A percentile compares a stretch with the other conserved stretches of the same genome.
Evolutionary conservation across 2,113 vertebrate species (phyloP).

Genomic region (Cavia porcellus): DNA sequence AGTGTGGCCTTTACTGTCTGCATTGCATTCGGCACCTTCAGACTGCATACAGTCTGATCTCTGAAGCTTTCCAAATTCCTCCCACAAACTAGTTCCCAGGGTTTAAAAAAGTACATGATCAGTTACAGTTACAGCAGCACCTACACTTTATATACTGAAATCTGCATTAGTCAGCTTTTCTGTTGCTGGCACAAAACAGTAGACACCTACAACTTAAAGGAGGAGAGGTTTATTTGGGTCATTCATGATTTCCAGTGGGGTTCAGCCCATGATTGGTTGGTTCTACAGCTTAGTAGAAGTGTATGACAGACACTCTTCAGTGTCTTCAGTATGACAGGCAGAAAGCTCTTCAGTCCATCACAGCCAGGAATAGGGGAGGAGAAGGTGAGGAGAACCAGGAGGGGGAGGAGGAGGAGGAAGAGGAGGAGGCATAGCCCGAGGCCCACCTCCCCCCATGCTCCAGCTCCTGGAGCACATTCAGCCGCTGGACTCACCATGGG

Average conservation of each 20-base stretch:
- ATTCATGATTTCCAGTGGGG: neutral
- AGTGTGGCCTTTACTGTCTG: neutral
- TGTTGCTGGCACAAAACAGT: neutral
- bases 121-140: neutral
- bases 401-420: neutral
- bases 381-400: neutral
- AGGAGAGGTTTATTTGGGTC: neutral
- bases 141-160: neutral
- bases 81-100: neutral
- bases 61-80: neutral
- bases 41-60: neutral
- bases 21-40: neutral
- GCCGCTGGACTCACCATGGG: neutral
- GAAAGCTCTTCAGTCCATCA: neutral
- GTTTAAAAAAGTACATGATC: neutral
- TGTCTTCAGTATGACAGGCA: neutral
- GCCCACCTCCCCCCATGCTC: no score
- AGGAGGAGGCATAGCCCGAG: neutral
- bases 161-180: neutral
- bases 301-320: no score
- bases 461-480: neutral
- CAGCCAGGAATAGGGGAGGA: neutral
- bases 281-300: neutral
- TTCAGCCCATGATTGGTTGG: neutral
- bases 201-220: neutral